Evolutionary conservation across 2,797 vertebrate species (phyloP).

Genomic region (Anguilla marmorata): DNA sequence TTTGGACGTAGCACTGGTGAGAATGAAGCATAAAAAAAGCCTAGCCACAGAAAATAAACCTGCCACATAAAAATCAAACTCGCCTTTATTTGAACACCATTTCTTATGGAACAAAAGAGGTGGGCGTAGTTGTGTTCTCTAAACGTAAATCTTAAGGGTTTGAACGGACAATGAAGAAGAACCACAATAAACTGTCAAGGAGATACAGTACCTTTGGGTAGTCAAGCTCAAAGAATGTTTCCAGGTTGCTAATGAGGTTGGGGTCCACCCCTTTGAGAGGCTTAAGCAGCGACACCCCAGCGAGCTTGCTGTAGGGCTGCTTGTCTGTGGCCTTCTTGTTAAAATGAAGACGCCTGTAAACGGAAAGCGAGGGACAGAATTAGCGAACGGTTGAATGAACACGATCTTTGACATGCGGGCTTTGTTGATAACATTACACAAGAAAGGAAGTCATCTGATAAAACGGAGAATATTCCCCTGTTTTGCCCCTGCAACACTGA

Average conservation of each 20-base stretch:
- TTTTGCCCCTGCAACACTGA: neutral
- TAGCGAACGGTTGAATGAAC: neutral
- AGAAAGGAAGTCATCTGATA: neutral
- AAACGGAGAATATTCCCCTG: neutral
- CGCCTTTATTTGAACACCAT: neutral
- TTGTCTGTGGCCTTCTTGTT: slow-evolving; percentile 78
- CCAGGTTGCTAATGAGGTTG: slow-evolving; percentile 93
- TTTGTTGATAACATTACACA: neutral
- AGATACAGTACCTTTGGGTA: slow-evolving; percentile 87
- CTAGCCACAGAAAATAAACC: neutral
- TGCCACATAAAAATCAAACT: neutral
- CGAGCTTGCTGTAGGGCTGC: slow-evolving; percentile 84
- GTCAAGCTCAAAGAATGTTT: slow-evolving; percentile 96
- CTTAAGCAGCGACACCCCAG: slow-evolving; percentile 91
- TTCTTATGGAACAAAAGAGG: neutral
- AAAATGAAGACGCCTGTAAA: slow-evolving; percentile 83
- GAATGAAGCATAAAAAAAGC: neutral
- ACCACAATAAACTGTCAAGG: neutral
- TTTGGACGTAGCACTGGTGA: neutral
- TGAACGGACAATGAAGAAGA: neutral
- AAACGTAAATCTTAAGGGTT: neutral
- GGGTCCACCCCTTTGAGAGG: slow-evolving; percentile 93
- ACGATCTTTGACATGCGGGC: neutral
- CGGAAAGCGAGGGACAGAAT: neutral
- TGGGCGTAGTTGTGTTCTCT: neutral